A percentile compares a stretch with the other conserved stretches of the same genome.
Conservation (phyloP, 2,797 vertebrate species). For the Scarus forsteni region DNA sequence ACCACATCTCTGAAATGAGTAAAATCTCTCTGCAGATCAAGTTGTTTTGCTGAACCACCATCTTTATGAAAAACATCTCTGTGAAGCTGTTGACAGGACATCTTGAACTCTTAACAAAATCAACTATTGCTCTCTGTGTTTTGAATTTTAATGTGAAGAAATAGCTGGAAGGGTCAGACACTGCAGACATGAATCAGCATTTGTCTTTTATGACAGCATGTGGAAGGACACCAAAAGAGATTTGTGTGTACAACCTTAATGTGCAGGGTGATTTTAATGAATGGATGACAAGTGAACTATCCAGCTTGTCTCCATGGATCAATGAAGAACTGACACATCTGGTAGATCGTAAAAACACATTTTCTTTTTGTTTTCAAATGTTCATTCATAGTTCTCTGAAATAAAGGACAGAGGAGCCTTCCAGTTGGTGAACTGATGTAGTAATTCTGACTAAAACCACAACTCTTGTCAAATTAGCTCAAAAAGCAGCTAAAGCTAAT, state of each 20-base stretch:
- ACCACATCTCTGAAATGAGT: neutral
- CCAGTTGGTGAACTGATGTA: neutral
- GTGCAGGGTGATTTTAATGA: neutral
- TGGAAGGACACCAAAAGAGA: neutral
- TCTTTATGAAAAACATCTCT: slow-evolving; percentile 1
- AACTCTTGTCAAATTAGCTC: no score
- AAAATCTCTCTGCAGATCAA: neutral
- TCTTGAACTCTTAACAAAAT: neutral
- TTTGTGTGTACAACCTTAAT: neutral
- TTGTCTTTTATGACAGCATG: neutral
- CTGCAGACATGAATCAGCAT: neutral
- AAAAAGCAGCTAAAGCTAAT: no score
- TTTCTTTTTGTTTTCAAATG: neutral
- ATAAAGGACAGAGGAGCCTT: neutral
- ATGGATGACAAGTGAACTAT: neutral
- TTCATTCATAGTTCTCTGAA: no score
- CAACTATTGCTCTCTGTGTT: neutral
- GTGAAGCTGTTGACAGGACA: neutral
- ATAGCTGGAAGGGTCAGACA: neutral
- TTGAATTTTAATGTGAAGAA: neutral
- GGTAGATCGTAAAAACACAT: neutral
- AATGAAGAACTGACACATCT: neutral
- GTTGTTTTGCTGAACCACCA: neutral
- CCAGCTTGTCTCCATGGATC: neutral
- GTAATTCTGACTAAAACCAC: neutral